Conservation (phyloP, 2,113 vertebrate species). For the Lampris megalopsis region DNA sequence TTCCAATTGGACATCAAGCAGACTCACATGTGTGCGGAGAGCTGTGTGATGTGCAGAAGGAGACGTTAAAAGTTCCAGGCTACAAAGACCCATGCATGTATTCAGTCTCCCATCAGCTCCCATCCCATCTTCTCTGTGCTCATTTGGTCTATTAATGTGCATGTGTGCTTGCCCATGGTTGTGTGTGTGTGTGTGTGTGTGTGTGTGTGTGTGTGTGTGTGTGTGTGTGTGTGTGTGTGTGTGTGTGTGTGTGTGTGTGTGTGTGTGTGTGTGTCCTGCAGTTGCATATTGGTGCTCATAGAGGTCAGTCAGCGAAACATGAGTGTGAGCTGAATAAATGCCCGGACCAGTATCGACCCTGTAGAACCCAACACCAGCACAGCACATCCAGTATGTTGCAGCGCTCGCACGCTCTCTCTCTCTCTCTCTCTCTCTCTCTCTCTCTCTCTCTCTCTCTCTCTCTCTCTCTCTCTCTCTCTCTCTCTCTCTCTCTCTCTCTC, state of each 20-base stretch:
- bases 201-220: conserved; percentile 25
- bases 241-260: conserved; percentile 16
- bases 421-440: not conserved
- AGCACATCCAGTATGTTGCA: conserved; percentile 63
- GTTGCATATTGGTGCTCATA: conserved; percentile 52
- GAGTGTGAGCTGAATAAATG: conserved; percentile 75
- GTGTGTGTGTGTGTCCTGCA: conserved; percentile 36
- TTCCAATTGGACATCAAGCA: conserved; percentile 58
- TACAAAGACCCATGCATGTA: not conserved
- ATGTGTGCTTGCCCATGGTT: not conserved
- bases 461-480: not conserved
- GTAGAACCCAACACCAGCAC: conserved; percentile 72
- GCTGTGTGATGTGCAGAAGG: conserved; percentile 43
- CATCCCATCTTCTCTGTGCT: too few species aligned
- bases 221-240: conserved; percentile 10
- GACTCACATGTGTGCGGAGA: conserved; percentile 25
- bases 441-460: not conserved
- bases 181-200: not conserved
- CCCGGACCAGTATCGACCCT: conserved; percentile 77
- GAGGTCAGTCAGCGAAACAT: conserved; percentile 83
- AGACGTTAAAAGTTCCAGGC: conserved; percentile 35
- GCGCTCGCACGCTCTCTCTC: conserved; percentile 34
- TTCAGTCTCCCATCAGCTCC: conserved; percentile 25
- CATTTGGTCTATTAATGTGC: not conserved
- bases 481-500: not conserved